A percentile compares a stretch with the other conserved stretches of the same genome.
Conservation (phyloP, 2,888 invertebrate genomes). For the Hylaea fasciaria region DNA sequence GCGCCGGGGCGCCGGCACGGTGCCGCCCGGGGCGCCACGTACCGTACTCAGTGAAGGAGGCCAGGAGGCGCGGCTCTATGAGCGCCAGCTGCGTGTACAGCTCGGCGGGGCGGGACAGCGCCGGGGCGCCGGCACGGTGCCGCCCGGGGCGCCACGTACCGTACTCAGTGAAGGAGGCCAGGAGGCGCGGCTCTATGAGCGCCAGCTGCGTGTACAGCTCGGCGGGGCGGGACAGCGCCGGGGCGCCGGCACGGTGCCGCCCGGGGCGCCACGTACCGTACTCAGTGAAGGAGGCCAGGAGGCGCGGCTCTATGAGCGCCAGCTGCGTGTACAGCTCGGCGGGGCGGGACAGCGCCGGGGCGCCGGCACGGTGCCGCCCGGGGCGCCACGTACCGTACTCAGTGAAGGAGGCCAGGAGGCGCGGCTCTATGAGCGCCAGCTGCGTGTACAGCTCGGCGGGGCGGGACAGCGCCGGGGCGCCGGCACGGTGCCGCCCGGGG, state of each 20-base stretch:
- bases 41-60: slow-evolving; percentile 86
- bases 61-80: slow-evolving; percentile 88
- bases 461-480: slow-evolving; percentile 8
- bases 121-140: slow-evolving; percentile 94
- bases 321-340: slow-evolving; percentile 95
- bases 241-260: slow-evolving; percentile 91
- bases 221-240: slow-evolving; percentile 95
- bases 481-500: slow-evolving; percentile 18
- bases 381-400: slow-evolving; percentile 9
- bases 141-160: slow-evolving; percentile 85
- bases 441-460: slow-evolving; percentile 2
- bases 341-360: slow-evolving; percentile 97
- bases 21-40: slow-evolving; percentile 82
- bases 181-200: slow-evolving; percentile 88
- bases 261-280: slow-evolving; percentile 86
- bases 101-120: slow-evolving; percentile 95
- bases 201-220: slow-evolving; percentile 95
- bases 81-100: slow-evolving; percentile 93
- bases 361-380: slow-evolving; percentile 88
- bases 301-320: slow-evolving; percentile 87
- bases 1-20: slow-evolving; percentile 95
- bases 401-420: slow-evolving; percentile 7
- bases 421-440: slow-evolving; percentile 60
- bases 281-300: slow-evolving; percentile 87
- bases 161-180: slow-evolving; percentile 86